A percentile compares a stretch with the other conserved stretches of the same genome.
Conservation (phyloP, 2,888 invertebrate species). For the Drosophila fulvimacula region DNA sequence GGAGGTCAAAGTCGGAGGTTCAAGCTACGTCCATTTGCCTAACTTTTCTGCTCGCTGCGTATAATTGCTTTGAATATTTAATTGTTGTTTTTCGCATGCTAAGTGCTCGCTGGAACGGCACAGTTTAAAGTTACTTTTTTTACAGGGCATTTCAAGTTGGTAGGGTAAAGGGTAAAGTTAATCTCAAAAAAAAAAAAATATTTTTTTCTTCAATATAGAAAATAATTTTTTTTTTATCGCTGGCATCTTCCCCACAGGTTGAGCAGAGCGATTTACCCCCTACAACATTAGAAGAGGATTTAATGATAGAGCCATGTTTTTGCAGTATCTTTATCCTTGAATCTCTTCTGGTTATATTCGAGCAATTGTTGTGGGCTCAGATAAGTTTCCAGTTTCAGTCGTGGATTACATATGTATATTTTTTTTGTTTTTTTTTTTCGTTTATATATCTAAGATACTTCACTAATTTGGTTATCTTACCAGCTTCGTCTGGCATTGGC, state of each 20-base stretch:
- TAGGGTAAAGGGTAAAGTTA: no score
- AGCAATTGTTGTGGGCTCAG: neutral
- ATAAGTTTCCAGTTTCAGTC: slow-evolving; percentile 1
- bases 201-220: neutral
- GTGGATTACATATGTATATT: slow-evolving; percentile 8
- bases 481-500: slow-evolving; percentile 89
- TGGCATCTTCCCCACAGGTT: slow-evolving; percentile 15
- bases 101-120: slow-evolving; percentile 7
- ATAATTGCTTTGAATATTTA: slow-evolving; percentile 72
- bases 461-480: slow-evolving; percentile 85
- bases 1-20: neutral
- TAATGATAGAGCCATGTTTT: neutral
- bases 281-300: neutral
- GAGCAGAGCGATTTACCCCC: neutral
- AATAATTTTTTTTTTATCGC: slow-evolving; percentile 7
- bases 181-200: slow-evolving; percentile 21
- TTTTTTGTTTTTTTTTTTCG: neutral
- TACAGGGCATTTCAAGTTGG: slow-evolving; percentile 6
- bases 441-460: slow-evolving; percentile 42
- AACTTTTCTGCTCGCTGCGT: slow-evolving; percentile 26
- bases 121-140: slow-evolving; percentile 18
- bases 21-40: slow-evolving; percentile 5
- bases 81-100: slow-evolving; percentile 49
- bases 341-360: neutral
- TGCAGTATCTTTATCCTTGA: neutral